Evolutionary conservation across 2,888 invertebrate genomes (phyloP).

Genomic region (Drosophila lacicola): DNA sequence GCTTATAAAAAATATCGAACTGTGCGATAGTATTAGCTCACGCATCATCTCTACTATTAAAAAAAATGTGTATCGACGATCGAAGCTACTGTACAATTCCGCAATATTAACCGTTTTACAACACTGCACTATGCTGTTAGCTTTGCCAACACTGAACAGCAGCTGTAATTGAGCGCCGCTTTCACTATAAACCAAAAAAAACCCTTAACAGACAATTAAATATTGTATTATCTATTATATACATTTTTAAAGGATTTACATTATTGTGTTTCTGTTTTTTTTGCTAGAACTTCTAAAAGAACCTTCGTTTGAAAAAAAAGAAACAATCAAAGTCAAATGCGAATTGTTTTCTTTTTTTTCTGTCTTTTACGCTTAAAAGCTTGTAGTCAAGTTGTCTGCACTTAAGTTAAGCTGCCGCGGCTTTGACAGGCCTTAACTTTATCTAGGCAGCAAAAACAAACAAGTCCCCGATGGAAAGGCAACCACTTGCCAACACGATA

Average conservation of each 20-base stretch:
- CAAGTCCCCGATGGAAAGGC: constrained; percentile 18
- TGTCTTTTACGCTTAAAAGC: constrained; percentile 7
- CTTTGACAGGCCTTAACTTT: constrained; percentile 36
- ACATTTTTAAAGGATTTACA: not conserved
- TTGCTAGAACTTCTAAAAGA: no score
- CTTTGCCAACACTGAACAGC: no score
- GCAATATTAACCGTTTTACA: no score
- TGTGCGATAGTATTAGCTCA: no score
- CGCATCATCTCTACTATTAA: no score
- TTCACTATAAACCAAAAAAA: no score
- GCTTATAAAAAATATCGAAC: no score
- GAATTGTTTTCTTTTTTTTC: constrained; percentile 29
- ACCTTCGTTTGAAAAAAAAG: not conserved
- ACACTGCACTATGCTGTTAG: no score
- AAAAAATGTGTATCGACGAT: no score
- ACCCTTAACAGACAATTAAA: no score
- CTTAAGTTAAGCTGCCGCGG: constrained; percentile 42
- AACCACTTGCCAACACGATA: not conserved
- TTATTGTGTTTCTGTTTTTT: not conserved
- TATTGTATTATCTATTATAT: not conserved
- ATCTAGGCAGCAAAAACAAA: constrained; percentile 39
- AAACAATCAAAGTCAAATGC: constrained; percentile 20
- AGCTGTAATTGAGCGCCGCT: no score
- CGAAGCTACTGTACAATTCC: no score
- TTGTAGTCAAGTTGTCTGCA: constrained; percentile 21